Evolutionary conservation across 1,140 invertebrate genomes (phyloP).

Genomic region (Drosophila pruinosa): DNA sequence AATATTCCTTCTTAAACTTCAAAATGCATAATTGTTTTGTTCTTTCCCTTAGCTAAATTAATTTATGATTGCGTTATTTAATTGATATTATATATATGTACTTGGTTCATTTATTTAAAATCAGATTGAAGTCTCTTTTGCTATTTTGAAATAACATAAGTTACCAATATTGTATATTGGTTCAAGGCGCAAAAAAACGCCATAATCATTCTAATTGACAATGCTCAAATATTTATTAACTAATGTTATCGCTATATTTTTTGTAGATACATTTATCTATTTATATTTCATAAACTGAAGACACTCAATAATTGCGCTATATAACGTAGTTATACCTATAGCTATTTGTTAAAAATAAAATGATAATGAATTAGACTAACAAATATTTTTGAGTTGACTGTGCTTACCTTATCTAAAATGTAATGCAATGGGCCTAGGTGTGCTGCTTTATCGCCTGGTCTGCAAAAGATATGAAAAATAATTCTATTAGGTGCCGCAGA

Average conservation of each 20-base stretch:
- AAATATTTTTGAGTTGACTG: not conserved
- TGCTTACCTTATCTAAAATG: slow-evolving; percentile 30
- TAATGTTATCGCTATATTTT: not conserved
- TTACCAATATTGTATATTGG: too few relatives aligned
- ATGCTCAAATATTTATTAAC: too few relatives aligned
- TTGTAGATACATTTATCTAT: not conserved
- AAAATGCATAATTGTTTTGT: too few relatives aligned
- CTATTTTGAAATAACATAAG: too few relatives aligned
- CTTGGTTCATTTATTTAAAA: too few relatives aligned
- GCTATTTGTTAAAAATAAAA: not conserved
- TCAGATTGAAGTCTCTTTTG: too few relatives aligned
- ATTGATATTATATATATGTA: too few relatives aligned
- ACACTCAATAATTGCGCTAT: not conserved
- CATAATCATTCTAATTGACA: too few relatives aligned
- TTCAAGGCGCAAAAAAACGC: too few relatives aligned
- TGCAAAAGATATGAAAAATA: slow-evolving; percentile 11
- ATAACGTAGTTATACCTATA: not conserved
- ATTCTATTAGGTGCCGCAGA: not conserved
- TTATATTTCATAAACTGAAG: not conserved
- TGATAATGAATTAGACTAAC: not conserved
- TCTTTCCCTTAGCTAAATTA: too few relatives aligned
- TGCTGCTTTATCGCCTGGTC: slow-evolving; percentile 16
- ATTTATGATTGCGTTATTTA: too few relatives aligned
- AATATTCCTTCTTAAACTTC: too few relatives aligned
- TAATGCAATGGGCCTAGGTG: slow-evolving; percentile 4